These are phyloP conservation scores for Centropus unirufus DNA, from an alignment of 2,113 vertebrate genomes.

Conservation along the genomic window DNA sequence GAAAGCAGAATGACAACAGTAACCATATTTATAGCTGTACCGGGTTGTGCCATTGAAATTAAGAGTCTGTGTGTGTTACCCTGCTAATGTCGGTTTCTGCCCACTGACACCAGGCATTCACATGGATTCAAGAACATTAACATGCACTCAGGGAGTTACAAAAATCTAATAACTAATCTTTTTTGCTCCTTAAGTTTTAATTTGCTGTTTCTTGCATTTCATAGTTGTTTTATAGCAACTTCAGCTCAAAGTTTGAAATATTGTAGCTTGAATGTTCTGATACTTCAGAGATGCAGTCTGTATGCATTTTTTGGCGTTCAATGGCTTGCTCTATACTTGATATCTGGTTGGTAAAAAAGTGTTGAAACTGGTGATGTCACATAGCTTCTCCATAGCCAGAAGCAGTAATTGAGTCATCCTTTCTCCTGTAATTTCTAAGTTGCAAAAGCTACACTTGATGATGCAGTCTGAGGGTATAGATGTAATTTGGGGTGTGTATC, in stretches of 20 bases:
- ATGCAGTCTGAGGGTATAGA: neutral
- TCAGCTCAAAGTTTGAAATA: neutral
- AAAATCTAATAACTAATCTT: neutral
- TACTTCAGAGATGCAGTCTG: neutral
- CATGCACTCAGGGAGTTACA: neutral
- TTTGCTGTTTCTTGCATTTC: neutral
- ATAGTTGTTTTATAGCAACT: neutral
- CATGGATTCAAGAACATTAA: neutral
- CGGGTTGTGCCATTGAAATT: neutral
- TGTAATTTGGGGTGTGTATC: neutral
- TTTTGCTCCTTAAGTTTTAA: neutral
- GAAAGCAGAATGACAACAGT: neutral
- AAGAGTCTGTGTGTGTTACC: neutral
- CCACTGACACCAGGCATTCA: too few relatives aligned
- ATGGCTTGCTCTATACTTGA: neutral
- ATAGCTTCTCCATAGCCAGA: neutral
- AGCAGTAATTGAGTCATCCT: neutral
- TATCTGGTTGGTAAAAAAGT: neutral
- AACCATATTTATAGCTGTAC: neutral
- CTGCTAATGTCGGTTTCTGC: neutral
- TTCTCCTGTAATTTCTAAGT: neutral
- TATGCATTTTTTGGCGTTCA: neutral
- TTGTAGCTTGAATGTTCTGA: neutral
- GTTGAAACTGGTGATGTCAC: neutral
- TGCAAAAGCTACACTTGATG: neutral